These are phyloP conservation scores for Oryzias dopingdopingensis DNA, from an alignment of 2,797 vertebrate genomes.

Conservation along the genomic window DNA sequence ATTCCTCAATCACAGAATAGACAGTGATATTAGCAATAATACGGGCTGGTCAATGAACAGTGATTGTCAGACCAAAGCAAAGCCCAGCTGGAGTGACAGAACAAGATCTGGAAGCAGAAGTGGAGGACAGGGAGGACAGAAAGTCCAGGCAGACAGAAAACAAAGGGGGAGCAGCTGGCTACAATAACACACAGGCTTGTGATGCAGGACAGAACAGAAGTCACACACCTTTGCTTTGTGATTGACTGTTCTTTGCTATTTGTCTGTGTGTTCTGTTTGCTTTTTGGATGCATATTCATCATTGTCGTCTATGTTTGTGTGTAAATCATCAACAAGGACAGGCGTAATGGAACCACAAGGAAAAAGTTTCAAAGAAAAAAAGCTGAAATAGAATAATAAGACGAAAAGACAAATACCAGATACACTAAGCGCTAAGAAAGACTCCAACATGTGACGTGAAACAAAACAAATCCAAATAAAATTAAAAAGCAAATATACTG, in stretches of 20 bases:
- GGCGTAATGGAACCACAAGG: conserved; percentile 78
- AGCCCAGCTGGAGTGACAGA: conserved; percentile 83
- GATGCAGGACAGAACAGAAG: conserved; percentile 89
- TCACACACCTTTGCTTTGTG: conserved; percentile 74
- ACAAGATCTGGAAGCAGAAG: conserved; percentile 17
- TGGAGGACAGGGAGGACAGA: conserved; percentile 2
- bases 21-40: conserved; percentile 43
- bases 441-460: conserved; percentile 35
- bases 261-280: conserved; percentile 17
- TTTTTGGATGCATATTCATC: conserved; percentile 12
- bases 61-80: conserved; percentile 77
- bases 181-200: conserved; percentile 90
- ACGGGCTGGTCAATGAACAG: conserved; percentile 27
- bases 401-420: conserved; percentile 80
- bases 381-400: conserved; percentile 76
- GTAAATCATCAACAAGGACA: conserved; percentile 76
- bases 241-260: conserved; percentile 11
- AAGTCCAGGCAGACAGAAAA: conserved; percentile 21
- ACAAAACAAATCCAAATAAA: background rate
- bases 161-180: conserved; percentile 77
- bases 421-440: conserved; percentile 79
- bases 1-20: conserved; percentile 86
- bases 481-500: conserved; percentile 23
- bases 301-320: conserved; percentile 19
- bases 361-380: conserved; percentile 56